phyloP scores from a whole-genome alignment of 2,888 invertebrate species.

The Osmoderma eremita region DNA sequence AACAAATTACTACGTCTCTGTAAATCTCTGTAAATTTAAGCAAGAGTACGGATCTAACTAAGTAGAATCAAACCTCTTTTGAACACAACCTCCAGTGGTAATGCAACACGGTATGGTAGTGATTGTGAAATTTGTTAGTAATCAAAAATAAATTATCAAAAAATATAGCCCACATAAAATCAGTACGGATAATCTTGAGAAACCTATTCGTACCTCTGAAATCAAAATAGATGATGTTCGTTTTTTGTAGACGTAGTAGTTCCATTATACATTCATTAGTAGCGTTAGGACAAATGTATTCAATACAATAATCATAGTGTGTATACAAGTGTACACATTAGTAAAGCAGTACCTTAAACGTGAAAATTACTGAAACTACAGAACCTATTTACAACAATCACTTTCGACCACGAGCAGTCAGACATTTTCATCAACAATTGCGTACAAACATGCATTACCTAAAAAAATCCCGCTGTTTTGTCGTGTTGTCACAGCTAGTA shows the following conservation, averaged over 20 bases:
- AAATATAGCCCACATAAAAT: too few species aligned
- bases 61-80: too few species aligned
- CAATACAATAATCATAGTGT: background rate
- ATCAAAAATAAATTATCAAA: too few species aligned
- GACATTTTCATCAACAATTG: conserved; percentile 34
- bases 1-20: conserved; percentile 14
- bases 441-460: conserved; percentile 33
- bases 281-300: background rate
- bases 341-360: background rate
- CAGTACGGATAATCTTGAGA: too few species aligned
- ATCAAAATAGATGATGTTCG: too few species aligned
- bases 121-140: too few species aligned
- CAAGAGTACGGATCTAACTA: background rate
- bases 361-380: conserved; percentile 23
- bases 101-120: too few species aligned
- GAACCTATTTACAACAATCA: conserved; percentile 24
- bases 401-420: background rate
- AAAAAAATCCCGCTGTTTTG: background rate
- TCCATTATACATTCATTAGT: too few species aligned
- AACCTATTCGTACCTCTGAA: too few species aligned
- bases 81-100: too few species aligned
- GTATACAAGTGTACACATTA: conserved; percentile 2
- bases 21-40: background rate
- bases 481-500: conserved; percentile 31
- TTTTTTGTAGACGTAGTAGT: too few species aligned